Conservation (phyloP, 37 sponge, comb jelly and placozoan genomes). For the Beroe forskalii region DNA sequence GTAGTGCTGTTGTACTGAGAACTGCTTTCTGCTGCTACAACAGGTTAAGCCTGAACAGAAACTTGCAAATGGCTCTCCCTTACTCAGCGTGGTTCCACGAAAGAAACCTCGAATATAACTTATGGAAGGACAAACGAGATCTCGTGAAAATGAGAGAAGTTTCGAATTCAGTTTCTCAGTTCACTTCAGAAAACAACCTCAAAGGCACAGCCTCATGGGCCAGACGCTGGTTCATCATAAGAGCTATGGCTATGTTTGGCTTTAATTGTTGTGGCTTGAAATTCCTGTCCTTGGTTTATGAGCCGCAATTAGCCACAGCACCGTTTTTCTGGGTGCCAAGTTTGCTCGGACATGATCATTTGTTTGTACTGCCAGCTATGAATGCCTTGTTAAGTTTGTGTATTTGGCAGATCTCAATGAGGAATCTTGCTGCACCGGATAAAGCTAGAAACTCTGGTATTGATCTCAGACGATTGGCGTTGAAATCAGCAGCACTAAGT, state of each 20-base stretch:
- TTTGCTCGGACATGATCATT: neutral
- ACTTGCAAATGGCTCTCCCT: neutral
- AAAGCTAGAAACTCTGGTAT: neutral
- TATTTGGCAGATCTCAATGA: neutral
- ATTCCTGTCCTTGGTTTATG: neutral
- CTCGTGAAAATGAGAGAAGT: neutral
- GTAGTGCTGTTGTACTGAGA: neutral
- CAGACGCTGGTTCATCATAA: neutral
- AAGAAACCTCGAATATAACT: neutral
- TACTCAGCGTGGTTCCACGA: neutral
- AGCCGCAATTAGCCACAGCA: neutral
- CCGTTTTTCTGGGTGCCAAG: neutral
- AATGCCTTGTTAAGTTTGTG: neutral
- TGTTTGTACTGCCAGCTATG: neutral
- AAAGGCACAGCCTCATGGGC: neutral
- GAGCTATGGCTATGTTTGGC: neutral
- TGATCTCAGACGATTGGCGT: too few species aligned
- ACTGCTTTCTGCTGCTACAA: neutral
- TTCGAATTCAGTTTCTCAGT: neutral
- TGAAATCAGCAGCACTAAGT: neutral
- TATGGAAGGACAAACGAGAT: neutral
- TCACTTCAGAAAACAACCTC: neutral
- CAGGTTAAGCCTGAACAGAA: neutral
- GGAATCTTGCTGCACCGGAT: neutral
- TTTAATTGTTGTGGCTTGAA: neutral